Evolutionary conservation across 64 coral and sea anemone species (phyloP).

Genomic region (Actinia equina): DNA sequence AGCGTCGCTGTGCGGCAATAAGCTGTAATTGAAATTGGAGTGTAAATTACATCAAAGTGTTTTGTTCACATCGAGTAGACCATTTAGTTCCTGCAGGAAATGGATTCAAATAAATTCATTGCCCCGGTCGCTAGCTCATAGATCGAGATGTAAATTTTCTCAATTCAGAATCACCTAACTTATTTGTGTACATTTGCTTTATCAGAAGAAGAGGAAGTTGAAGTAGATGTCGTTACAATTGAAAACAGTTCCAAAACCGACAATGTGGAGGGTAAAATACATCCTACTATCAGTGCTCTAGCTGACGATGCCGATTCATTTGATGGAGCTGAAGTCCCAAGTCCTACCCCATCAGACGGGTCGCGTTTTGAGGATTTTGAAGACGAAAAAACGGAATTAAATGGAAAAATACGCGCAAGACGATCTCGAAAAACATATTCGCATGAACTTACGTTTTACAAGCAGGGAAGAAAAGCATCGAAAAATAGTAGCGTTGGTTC

Average conservation of each 20-base stretch:
- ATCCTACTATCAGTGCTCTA: background rate
- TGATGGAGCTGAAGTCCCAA: constrained; percentile 23
- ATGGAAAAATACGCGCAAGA: constrained; percentile 67
- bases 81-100: constrained; percentile 20
- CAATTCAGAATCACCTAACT: background rate
- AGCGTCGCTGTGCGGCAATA: background rate
- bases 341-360: constrained; percentile 27
- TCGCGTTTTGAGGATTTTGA: constrained; percentile 52
- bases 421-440: constrained; percentile 53
- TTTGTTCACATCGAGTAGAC: background rate
- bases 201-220: constrained; percentile 88
- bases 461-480: constrained; percentile 54
- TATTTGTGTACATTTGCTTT: constrained; percentile 52
- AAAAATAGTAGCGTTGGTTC: constrained; percentile 61
- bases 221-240: constrained; percentile 91
- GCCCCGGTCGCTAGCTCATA: background rate
- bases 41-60: constrained; percentile 6
- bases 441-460: constrained; percentile 50
- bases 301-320: constrained; percentile 17
- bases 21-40: constrained; percentile 8
- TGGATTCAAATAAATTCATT: background rate
- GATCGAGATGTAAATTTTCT: background rate
- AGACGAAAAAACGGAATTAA: constrained; percentile 73
- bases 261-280: constrained; percentile 5
- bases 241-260: constrained; percentile 79